phyloP scores from a whole-genome alignment of 2,888 invertebrate species.

The Dicycla oo region DNA sequence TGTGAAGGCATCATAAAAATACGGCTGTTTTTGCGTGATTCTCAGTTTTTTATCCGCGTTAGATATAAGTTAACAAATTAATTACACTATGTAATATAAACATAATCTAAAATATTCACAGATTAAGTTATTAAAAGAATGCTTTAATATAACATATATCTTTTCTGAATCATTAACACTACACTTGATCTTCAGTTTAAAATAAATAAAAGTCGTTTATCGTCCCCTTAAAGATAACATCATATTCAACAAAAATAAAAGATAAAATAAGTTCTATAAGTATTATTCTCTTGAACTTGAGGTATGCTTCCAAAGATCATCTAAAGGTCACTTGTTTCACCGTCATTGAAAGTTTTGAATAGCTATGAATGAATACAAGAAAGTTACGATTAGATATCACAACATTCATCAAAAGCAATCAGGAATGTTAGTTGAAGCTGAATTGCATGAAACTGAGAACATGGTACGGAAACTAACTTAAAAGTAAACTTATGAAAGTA shows the following conservation, averaged over 20 bases:
- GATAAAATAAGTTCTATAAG: slow-evolving; percentile 13
- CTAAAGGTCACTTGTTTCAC: slow-evolving; percentile 4
- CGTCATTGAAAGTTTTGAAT: slow-evolving; percentile 6
- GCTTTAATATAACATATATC: too few species aligned
- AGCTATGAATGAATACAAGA: background rate
- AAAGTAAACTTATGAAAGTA: background rate
- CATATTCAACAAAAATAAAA: slow-evolving; percentile 20
- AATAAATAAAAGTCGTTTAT: too few species aligned
- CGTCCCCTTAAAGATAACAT: too few species aligned
- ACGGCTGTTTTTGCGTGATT: too few species aligned
- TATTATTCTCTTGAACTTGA: slow-evolving; percentile 27
- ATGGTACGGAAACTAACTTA: background rate
- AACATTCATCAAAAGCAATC: background rate
- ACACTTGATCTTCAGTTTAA: too few species aligned
- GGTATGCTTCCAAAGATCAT: slow-evolving; percentile 29
- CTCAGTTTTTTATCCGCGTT: too few species aligned
- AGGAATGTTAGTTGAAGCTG: background rate
- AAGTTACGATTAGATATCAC: slow-evolving; percentile 10
- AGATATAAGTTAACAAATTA: too few species aligned
- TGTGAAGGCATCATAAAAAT: too few species aligned
- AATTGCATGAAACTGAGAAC: background rate
- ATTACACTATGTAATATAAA: too few species aligned
- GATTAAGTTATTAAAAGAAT: too few species aligned
- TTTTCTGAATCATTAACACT: too few species aligned
- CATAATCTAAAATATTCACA: too few species aligned